Conservation (phyloP, 2,888 invertebrate genomes). For the Cheilosia vulpina region DNA sequence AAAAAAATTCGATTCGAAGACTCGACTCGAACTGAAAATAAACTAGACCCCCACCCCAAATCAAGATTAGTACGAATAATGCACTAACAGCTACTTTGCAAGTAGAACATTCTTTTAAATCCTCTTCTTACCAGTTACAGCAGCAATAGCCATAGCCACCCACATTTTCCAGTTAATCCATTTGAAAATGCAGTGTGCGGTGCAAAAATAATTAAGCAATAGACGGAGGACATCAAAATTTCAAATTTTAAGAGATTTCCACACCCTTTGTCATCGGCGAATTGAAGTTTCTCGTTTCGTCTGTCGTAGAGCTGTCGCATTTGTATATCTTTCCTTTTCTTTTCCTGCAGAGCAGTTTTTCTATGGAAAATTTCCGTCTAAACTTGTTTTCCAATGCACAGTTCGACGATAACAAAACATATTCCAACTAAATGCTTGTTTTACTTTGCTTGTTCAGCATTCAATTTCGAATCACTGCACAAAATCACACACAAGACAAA, state of each 20-base stretch:
- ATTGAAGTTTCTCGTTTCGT: slow-evolving; percentile 35
- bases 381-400: slow-evolving; percentile 29
- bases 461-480: slow-evolving; percentile 72
- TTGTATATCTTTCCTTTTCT: slow-evolving; percentile 42
- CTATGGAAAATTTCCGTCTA: slow-evolving; percentile 32
- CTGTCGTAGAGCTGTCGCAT: slow-evolving; percentile 32
- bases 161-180: slow-evolving; percentile 37
- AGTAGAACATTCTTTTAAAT: background rate
- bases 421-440: slow-evolving; percentile 20
- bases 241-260: slow-evolving; percentile 56
- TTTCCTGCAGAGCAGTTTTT: slow-evolving; percentile 50
- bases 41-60: slow-evolving; percentile 1
- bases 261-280: slow-evolving; percentile 61
- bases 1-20: background rate
- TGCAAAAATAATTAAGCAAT: slow-evolving; percentile 17
- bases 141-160: slow-evolving; percentile 13
- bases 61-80: background rate
- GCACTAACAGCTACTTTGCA: background rate
- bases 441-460: slow-evolving; percentile 13
- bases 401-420: slow-evolving; percentile 28
- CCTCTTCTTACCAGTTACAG: slow-evolving; percentile 50
- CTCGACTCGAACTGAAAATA: background rate
- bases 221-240: slow-evolving; percentile 15
- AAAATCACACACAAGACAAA: slow-evolving; percentile 58
- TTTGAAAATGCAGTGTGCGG: slow-evolving; percentile 17